These are phyloP conservation scores for Lepas anatifera DNA, from an alignment of 2,888 invertebrate genomes.

Conservation along the genomic window DNA sequence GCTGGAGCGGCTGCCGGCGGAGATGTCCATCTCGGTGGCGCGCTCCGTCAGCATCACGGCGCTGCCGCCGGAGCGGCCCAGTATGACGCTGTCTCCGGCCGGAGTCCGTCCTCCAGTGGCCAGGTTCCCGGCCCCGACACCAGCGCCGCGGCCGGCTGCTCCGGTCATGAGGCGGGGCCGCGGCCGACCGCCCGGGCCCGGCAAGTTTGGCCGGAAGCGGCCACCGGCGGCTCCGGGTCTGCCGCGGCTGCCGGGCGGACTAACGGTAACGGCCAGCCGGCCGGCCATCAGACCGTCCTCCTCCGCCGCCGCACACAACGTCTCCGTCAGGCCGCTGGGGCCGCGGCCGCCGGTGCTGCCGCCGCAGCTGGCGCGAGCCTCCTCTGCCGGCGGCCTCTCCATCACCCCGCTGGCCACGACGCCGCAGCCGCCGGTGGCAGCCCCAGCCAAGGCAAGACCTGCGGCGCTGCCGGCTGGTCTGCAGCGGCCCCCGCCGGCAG, in stretches of 20 bases:
- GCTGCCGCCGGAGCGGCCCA: background rate
- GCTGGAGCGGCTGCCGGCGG: background rate
- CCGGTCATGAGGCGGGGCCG: background rate
- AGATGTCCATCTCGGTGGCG: background rate
- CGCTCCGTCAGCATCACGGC: background rate
- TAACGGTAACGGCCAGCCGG: background rate
- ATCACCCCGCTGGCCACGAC: conserved; percentile 10
- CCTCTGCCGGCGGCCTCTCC: conserved; percentile 17
- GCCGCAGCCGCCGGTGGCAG: background rate
- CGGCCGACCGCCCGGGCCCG: background rate
- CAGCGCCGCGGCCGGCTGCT: background rate
- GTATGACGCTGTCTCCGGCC: background rate
- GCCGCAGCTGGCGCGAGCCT: background rate
- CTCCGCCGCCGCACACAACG: background rate
- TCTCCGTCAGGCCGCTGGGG: conserved; percentile 3
- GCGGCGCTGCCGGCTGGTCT: background rate
- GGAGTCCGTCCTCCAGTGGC: background rate
- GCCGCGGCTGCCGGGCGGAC: background rate
- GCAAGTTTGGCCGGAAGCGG: background rate
- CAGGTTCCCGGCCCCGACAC: too few relatives aligned
- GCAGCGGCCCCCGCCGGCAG: too few relatives aligned
- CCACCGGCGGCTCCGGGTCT: background rate
- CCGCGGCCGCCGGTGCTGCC: background rate
- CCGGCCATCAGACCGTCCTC: too few relatives aligned
- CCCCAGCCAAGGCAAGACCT: background rate